phyloP scores from a whole-genome alignment of 2,888 invertebrate genomes.

The Belgica antarctica region DNA sequence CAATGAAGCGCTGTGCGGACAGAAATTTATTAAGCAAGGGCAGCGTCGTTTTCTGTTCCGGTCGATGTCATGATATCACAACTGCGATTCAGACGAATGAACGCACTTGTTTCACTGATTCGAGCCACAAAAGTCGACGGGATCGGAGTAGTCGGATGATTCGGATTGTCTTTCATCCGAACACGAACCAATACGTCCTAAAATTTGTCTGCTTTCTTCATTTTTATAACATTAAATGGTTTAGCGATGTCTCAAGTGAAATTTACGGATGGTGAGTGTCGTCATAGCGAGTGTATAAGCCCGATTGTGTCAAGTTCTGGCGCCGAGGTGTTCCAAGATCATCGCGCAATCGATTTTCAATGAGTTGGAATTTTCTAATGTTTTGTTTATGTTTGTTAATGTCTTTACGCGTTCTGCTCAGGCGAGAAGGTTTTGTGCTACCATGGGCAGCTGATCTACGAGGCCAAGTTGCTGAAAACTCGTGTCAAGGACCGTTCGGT shows the following conservation, averaged over 20 bases:
- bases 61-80: too few species aligned
- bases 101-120: too few species aligned
- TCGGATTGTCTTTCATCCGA: too few species aligned
- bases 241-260: conserved; percentile 22
- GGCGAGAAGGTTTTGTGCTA: conserved; percentile 91
- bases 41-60: too few species aligned
- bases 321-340: not conserved
- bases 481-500: conserved; percentile 82
- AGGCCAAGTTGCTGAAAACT: conserved; percentile 90
- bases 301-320: not conserved
- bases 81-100: too few species aligned
- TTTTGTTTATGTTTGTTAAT: conserved; percentile 29
- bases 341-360: not conserved
- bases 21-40: too few species aligned
- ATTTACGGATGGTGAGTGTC: conserved; percentile 19
- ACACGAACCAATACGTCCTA: too few species aligned
- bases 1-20: too few species aligned
- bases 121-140: too few species aligned
- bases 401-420: conserved; percentile 53
- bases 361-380: not conserved
- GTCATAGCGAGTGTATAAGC: not conserved
- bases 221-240: not conserved
- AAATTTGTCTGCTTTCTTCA: too few species aligned
- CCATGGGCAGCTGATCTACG: conserved; percentile 93
- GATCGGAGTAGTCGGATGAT: too few species aligned